Evolutionary conservation across 2,113 vertebrate genomes (phyloP).

Genomic region (Rana temporaria): DNA sequence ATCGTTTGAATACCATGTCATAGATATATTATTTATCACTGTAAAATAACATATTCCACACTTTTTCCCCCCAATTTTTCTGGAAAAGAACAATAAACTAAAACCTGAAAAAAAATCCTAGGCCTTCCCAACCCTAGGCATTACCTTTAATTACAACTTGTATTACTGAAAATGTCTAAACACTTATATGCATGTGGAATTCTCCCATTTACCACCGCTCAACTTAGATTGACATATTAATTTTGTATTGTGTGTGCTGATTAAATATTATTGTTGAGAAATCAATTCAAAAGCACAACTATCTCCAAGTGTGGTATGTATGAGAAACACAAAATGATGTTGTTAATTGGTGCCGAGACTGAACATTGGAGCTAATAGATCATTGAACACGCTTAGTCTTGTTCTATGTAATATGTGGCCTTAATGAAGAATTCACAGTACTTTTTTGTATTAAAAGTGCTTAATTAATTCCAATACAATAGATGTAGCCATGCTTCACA

Average conservation of each 20-base stretch:
- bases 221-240: background rate
- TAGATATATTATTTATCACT: too few relatives aligned
- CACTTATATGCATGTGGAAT: too few relatives aligned
- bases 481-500: background rate
- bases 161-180: too few relatives aligned
- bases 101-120: too few relatives aligned
- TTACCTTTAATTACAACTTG: too few relatives aligned
- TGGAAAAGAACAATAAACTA: too few relatives aligned
- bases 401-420: constrained; percentile 13
- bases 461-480: constrained; percentile 40
- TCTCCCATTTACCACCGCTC: too few relatives aligned
- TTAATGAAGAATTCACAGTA: constrained; percentile 35
- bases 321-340: constrained; percentile 33
- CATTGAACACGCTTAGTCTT: constrained; percentile 35
- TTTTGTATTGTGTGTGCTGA: constrained; percentile 13
- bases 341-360: constrained; percentile 26
- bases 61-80: too few relatives aligned
- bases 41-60: too few relatives aligned
- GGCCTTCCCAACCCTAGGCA: too few relatives aligned
- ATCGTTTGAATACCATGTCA: too few relatives aligned
- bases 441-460: constrained; percentile 12
- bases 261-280: constrained; percentile 32
- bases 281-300: background rate
- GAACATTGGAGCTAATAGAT: constrained; percentile 37
- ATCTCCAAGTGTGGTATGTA: constrained; percentile 3